phyloP scores from a whole-genome alignment of 1,140 invertebrate genomes.

The Drosophila carrolli region DNA sequence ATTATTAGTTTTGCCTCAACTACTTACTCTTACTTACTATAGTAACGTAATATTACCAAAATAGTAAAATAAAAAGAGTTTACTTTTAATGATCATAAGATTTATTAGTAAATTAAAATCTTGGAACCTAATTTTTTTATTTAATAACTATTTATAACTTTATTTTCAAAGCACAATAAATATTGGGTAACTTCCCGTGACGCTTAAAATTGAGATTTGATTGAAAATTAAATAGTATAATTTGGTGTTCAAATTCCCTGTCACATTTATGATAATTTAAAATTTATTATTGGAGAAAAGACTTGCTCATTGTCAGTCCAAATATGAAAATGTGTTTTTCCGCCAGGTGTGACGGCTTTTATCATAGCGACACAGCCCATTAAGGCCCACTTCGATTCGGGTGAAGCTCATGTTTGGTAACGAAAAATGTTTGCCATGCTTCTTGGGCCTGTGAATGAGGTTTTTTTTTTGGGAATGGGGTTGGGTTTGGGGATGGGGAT shows the following conservation, averaged over 20 bases:
- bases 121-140: too few relatives aligned
- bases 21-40: too few relatives aligned
- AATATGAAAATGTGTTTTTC: constrained; percentile 28
- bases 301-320: constrained; percentile 7
- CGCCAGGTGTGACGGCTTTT: constrained; percentile 38
- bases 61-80: too few relatives aligned
- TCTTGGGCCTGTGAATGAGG: constrained; percentile 2
- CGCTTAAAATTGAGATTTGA: not conserved
- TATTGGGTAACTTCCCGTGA: not conserved
- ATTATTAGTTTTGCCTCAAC: too few relatives aligned
- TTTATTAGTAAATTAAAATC: too few relatives aligned
- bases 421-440: constrained; percentile 33
- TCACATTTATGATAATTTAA: constrained; percentile 14
- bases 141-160: not conserved
- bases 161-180: not conserved
- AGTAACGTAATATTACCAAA: too few relatives aligned
- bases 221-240: constrained; percentile 2
- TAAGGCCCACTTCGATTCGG: constrained; percentile 27
- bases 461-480: constrained; percentile 2
- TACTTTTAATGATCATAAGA: too few relatives aligned
- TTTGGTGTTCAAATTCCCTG: not conserved
- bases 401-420: constrained; percentile 40
- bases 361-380: constrained; percentile 42
- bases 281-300: constrained; percentile 14
- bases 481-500: not conserved